These are phyloP conservation scores for Nestor notabilis DNA, from an alignment of 2,113 vertebrate genomes.

Conservation along the genomic window DNA sequence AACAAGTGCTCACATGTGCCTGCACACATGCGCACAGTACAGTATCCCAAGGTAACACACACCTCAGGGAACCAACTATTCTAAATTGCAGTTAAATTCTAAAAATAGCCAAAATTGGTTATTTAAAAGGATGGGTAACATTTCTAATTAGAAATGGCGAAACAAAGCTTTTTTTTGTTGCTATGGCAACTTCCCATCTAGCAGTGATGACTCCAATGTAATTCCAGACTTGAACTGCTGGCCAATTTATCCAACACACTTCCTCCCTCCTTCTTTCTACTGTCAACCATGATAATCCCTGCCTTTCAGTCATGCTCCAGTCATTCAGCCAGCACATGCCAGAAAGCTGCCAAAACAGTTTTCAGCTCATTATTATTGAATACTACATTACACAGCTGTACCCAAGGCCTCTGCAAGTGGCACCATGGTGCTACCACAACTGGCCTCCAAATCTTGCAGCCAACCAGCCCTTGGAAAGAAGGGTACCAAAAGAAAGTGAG, in stretches of 20 bases:
- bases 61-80: background rate
- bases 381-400: background rate
- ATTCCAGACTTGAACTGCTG: background rate
- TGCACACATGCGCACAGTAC: background rate
- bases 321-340: background rate
- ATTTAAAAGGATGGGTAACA: background rate
- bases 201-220: background rate
- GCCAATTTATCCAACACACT: background rate
- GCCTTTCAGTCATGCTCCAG: background rate
- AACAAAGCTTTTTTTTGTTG: conserved; percentile 29
- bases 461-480: background rate
- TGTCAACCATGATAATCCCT: background rate
- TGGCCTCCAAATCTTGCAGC: background rate
- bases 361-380: background rate
- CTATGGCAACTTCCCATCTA: background rate
- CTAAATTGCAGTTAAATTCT: background rate
- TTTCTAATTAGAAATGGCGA: background rate
- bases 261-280: background rate
- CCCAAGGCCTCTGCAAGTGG: background rate
- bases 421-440: background rate
- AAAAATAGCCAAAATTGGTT: background rate
- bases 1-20: background rate
- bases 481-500: background rate
- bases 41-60: background rate
- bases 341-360: background rate